Evolutionary conservation across 2,113 vertebrate genomes (phyloP).

Genomic region (Oxyura jamaicensis): DNA sequence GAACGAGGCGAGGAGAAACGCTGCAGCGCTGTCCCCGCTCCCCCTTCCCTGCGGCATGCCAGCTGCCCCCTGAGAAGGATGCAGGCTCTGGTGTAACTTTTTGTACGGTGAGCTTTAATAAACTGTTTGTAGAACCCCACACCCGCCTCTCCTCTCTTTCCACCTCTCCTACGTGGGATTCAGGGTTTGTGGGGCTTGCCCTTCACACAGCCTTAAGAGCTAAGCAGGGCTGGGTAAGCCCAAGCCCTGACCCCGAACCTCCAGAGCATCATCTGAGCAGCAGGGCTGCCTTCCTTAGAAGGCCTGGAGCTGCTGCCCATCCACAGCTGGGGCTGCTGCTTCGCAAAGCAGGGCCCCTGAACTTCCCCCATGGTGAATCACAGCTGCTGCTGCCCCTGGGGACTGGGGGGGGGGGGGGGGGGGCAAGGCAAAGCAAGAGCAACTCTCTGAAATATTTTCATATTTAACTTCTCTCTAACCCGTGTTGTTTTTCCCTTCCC

Average conservation of each 20-base stretch:
- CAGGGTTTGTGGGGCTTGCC: accelerated
- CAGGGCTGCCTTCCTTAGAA: accelerated
- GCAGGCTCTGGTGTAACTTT: neutral
- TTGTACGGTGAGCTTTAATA: neutral
- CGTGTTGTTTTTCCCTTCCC: no score
- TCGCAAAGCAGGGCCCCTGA: accelerated
- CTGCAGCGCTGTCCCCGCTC: neutral
- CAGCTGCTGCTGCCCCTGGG: no score
- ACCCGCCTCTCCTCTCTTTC: neutral
- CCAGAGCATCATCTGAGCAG: neutral
- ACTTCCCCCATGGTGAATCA: neutral
- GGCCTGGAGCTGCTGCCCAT: no score
- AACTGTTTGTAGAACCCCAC: neutral
- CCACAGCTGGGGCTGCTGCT: neutral
- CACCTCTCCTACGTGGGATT: neutral
- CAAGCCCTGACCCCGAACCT: no score
- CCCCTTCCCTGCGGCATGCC: accelerated
- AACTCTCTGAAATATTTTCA: no score
- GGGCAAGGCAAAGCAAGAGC: no score
- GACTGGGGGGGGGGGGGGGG: no score
- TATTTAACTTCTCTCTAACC: no score
- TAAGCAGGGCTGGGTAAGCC: neutral
- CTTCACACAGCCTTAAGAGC: neutral
- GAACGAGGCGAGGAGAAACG: neutral
- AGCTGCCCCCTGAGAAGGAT: neutral